Conservation (phyloP, 53 echinoderm and acorn worm species). For the Henricia sp. region DNA sequence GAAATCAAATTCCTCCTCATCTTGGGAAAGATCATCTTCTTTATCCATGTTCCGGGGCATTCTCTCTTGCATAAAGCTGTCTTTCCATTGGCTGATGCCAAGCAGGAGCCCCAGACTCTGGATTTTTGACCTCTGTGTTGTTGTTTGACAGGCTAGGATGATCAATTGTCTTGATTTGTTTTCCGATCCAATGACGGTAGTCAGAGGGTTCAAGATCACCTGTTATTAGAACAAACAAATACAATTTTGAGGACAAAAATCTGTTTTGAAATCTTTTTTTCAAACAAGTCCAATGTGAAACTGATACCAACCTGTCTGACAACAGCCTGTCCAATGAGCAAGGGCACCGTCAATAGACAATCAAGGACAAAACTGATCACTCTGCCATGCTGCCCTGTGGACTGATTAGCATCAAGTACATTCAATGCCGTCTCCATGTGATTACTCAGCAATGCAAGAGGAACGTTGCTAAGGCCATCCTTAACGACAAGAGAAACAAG, state of each 20-base stretch:
- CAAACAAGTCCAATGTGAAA: not conserved
- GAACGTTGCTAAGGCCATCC: slow-evolving; percentile 52
- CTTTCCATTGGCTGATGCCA: slow-evolving; percentile 67
- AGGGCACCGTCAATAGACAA: slow-evolving; percentile 43
- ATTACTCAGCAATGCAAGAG: slow-evolving; percentile 66
- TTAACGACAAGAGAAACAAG: slow-evolving; percentile 69
- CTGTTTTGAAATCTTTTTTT: slow-evolving; percentile 13
- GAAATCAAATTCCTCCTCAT: slow-evolving; percentile 34
- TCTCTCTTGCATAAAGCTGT: slow-evolving; percentile 35
- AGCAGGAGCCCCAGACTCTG: slow-evolving; percentile 67
- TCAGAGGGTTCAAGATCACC: slow-evolving; percentile 68
- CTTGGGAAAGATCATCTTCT: not conserved
- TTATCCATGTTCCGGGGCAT: slow-evolving; percentile 51
- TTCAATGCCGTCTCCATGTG: slow-evolving; percentile 66
- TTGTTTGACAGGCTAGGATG: slow-evolving; percentile 31
- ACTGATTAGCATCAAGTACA: not conserved
- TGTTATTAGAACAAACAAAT: slow-evolving; percentile 2
- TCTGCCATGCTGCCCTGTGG: not conserved
- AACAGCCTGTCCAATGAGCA: slow-evolving; percentile 48
- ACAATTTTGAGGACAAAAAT: not conserved
- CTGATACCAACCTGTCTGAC: slow-evolving; percentile 55
- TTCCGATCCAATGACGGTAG: slow-evolving; percentile 63
- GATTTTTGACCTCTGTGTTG: slow-evolving; percentile 42
- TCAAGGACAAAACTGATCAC: slow-evolving; percentile 55
- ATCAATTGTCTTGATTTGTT: slow-evolving; percentile 60